Evolutionary conservation across 2,888 invertebrate species (phyloP), one percentile per base, ranked within the genome.

Genomic region (Hypolimnas misippus): DNA sequence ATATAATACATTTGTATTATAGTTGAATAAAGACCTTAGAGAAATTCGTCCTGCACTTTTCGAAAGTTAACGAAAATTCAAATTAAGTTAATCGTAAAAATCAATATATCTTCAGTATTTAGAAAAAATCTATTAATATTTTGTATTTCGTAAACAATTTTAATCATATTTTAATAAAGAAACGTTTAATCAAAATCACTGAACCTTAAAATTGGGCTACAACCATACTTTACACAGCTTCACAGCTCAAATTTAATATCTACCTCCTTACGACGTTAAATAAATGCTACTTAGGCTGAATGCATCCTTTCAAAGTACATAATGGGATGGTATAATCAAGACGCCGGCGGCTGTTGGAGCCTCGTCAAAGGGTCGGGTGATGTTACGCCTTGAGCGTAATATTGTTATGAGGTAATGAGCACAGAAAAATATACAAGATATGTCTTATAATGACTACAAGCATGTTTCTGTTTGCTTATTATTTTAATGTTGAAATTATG

Each of bases 271-370:
- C 21, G 40, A 44, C 14, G 12, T 44, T n/a, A 57, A 62, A 65
- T 58, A 58, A 62, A 65, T 62, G 46, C 44, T 50, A 54, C 58
- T 65, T 58, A 62, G 55, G 50, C 29, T 55, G 58, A 55, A 55
- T 55, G 62, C 51, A 51, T 55, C 62, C 55, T 50, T 61, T 53
- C 49, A 53, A 42, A 40, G 55, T 55, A 59, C 16, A 53, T 66
- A 66, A 66, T 58, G 53, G 56, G 58, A 66, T 68, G 51, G 61
- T 66, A 58, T 68, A 68, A 66, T 66, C 66, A 66, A 63, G 63
- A 60, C 56, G 66, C 66, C 67, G 56, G 52, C 60, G 63, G 66
- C 57, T 55, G 62, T 58, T 58, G 40, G 58, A 51, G 54, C 51
- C 51, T 66, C 66, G 58, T 66, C 66, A 66, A 68, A 66, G 63